Evolutionary conservation across 2,797 vertebrate species (phyloP).

Genomic region (Rhabdophis nuchalis): DNA sequence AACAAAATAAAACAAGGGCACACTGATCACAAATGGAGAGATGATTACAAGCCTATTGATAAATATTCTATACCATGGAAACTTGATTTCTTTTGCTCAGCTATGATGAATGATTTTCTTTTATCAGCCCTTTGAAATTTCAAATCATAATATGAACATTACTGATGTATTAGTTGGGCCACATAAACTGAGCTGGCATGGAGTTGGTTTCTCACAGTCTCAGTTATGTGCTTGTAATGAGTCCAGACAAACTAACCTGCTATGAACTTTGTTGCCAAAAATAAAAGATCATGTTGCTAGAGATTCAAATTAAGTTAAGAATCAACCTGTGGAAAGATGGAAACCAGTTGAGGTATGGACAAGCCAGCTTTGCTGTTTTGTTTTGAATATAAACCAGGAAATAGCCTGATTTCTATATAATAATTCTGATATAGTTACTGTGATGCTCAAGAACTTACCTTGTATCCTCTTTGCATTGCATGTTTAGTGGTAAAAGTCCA

Average conservation of each 20-base stretch:
- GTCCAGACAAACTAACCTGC: background rate
- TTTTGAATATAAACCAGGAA: background rate
- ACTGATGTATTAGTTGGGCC: background rate
- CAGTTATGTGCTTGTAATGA: background rate
- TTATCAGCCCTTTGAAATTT: background rate
- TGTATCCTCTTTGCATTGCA: too few relatives aligned
- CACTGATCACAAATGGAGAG: background rate
- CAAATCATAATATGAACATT: background rate
- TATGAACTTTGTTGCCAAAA: background rate
- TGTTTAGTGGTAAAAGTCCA: background rate
- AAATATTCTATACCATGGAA: background rate
- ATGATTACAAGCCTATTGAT: background rate
- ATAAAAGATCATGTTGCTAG: background rate
- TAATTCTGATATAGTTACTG: background rate
- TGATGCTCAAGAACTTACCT: background rate
- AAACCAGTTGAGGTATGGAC: background rate
- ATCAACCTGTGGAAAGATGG: background rate
- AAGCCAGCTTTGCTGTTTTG: background rate
- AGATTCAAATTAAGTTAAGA: background rate
- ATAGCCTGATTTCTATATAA: background rate
- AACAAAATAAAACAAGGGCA: background rate
- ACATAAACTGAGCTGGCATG: background rate
- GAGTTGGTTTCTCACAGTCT: background rate
- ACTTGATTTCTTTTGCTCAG: background rate
- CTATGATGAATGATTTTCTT: background rate